Evolutionary conservation across 2,888 invertebrate species (phyloP).

Genomic region (Xestoiulus laeticollis): DNA sequence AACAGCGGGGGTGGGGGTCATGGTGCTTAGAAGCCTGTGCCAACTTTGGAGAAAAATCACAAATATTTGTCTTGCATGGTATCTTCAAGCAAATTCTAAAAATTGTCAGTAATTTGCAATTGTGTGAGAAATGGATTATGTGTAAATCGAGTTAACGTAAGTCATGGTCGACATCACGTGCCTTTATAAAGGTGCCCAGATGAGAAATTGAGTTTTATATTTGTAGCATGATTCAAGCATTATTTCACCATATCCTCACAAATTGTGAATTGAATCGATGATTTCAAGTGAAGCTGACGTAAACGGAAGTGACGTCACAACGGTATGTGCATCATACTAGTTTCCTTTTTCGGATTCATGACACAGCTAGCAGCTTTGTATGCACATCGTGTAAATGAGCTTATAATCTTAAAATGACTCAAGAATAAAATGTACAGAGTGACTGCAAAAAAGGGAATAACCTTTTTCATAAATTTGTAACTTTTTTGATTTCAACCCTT

Average conservation of each 20-base stretch:
- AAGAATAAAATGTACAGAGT: no score
- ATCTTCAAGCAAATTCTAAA: not conserved
- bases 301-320: not conserved
- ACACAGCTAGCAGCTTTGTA: not conserved
- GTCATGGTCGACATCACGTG: not conserved
- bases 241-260: not conserved
- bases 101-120: no score
- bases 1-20: slow-evolving; percentile 18
- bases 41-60: no score
- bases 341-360: slow-evolving; percentile 26
- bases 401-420: not conserved
- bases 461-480: no score
- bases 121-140: no score
- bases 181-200: not conserved
- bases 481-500: no score
- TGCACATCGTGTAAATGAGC: not conserved
- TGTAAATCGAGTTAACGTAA: no score
- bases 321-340: not conserved
- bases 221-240: not conserved
- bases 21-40: not conserved
- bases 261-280: not conserved
- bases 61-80: slow-evolving; percentile 15
- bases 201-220: no score
- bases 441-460: no score
- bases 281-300: not conserved